Percentiles rank a stretch among this genome's conserved stretches.
These are phyloP conservation scores for Poecilus cupreus DNA, from an alignment of 2,888 invertebrate genomes.

Conservation along the genomic window DNA sequence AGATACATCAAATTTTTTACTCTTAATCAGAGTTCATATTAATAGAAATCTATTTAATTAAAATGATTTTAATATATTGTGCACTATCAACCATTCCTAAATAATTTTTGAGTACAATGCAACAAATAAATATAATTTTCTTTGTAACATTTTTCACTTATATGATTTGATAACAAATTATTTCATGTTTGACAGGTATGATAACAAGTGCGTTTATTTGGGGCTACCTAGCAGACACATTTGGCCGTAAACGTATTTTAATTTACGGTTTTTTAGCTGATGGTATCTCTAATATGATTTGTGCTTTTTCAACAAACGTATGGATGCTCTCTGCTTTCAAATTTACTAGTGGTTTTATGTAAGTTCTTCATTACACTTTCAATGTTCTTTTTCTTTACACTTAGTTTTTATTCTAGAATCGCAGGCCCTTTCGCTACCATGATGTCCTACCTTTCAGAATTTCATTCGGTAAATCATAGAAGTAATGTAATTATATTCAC, in stretches of 20 bases:
- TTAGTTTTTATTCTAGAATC: slow-evolving; percentile 61
- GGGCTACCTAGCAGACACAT: slow-evolving; percentile 85
- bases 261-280: slow-evolving; percentile 80
- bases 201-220: slow-evolving; percentile 83
- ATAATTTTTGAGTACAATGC: too few relatives aligned
- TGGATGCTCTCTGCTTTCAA: slow-evolving; percentile 65
- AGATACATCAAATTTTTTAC: too few relatives aligned
- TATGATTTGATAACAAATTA: too few relatives aligned
- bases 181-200: slow-evolving; percentile 77
- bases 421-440: slow-evolving; percentile 82
- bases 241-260: slow-evolving; percentile 81
- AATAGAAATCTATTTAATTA: too few relatives aligned
- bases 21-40: too few relatives aligned
- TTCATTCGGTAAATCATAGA: slow-evolving; percentile 67
- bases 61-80: too few relatives aligned
- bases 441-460: slow-evolving; percentile 71
- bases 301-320: slow-evolving; percentile 75
- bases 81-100: too few relatives aligned
- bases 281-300: slow-evolving; percentile 78
- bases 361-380: background rate
- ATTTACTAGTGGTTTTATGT: slow-evolving; percentile 13
- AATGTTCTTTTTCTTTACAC: too few relatives aligned
- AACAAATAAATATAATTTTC: too few relatives aligned
- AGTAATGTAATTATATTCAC: slow-evolving; percentile 79
- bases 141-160: too few relatives aligned